Evolutionary conservation across 2,797 vertebrate species (phyloP), one percentile per base, ranked within the genome.

Genomic region (Xenentodon cancila): DNA sequence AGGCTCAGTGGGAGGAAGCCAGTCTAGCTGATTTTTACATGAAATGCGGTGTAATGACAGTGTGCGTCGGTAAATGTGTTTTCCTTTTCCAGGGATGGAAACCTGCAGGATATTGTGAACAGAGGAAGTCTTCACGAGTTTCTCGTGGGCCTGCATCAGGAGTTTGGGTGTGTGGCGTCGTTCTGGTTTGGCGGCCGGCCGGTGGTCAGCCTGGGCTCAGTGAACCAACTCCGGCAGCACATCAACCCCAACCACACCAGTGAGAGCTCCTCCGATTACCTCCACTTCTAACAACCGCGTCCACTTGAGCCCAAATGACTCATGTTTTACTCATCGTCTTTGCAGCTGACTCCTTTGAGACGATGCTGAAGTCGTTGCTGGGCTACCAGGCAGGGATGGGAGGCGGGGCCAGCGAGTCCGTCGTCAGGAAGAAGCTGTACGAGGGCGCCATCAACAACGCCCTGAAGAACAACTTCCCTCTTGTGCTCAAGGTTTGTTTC

Each of bases 111-210:
- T 67, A 97, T 99, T 9, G 88, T 96, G 51, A 94, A 82, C 83
- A 94, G 83, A 70, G 95, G 95, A 74, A 97, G 97, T 71, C 88
- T 99, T 53, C 97, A 99, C 0, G 96, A 97, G 74, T 99, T 99
- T 84, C 93, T 98, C 32, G 93, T 95, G n/a, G 87, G 92, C 64
- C 91, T 99, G 59, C 97, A 99, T 64, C 93, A 95, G 74, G 92
- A 93, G 74, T 96, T 95, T 1, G 97, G 97, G 1, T 88, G 96
- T 0, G 92, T 97, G 76, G 97, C 94, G 1, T 98, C 97, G 0
- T 99, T 98, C 88, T 99, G 97, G 97, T 98, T 98, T 54, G 97
- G 97, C 7, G 86, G 94, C 9, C 94, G 94, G 9, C 96, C 96
- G 5, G 97, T 98, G 59, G 95, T 99, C 87, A 99, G 97, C 71